These are phyloP conservation scores for Lates japonicus DNA, from an alignment of 2,797 vertebrate species.

Conservation along the genomic window DNA sequence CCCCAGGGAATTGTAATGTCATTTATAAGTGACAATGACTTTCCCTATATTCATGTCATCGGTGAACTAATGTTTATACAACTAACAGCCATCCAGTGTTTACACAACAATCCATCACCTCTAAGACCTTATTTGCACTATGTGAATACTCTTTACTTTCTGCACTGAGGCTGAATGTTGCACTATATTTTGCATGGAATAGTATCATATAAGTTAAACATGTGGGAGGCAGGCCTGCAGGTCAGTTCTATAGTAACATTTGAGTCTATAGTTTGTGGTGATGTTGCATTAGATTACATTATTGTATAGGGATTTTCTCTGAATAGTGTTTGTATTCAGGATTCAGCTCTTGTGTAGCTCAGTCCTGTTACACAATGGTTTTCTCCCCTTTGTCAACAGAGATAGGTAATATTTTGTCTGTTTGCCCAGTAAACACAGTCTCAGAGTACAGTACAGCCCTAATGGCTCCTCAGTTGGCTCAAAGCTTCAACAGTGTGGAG, in stretches of 20 bases:
- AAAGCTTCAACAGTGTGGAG: conserved; percentile 37
- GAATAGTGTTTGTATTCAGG: conserved; percentile 11
- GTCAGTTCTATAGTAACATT: background rate
- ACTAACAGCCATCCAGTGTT: background rate
- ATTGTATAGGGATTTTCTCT: background rate
- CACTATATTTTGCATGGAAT: background rate
- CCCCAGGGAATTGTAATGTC: background rate
- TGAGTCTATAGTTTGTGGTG: background rate
- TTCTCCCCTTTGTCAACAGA: conserved; percentile 44
- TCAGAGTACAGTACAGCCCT: conserved; percentile 34
- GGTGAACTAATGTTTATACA: background rate
- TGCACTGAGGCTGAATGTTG: background rate
- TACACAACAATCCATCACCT: background rate
- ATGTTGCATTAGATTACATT: conserved; percentile 19
- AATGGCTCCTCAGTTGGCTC: conserved; percentile 46
- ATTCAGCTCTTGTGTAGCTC: conserved; percentile 18
- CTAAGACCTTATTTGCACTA: background rate
- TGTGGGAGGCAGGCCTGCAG: background rate
- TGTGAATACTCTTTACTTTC: background rate
- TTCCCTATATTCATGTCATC: background rate
- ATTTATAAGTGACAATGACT: background rate
- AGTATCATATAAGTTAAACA: background rate
- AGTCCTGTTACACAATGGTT: conserved; percentile 15
- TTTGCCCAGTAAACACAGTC: conserved; percentile 55
- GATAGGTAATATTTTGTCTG: conserved; percentile 33